Base-by-base conservation (phyloP, 2,797 vertebrate species). In the Chloroceryle amazona region DNA sequence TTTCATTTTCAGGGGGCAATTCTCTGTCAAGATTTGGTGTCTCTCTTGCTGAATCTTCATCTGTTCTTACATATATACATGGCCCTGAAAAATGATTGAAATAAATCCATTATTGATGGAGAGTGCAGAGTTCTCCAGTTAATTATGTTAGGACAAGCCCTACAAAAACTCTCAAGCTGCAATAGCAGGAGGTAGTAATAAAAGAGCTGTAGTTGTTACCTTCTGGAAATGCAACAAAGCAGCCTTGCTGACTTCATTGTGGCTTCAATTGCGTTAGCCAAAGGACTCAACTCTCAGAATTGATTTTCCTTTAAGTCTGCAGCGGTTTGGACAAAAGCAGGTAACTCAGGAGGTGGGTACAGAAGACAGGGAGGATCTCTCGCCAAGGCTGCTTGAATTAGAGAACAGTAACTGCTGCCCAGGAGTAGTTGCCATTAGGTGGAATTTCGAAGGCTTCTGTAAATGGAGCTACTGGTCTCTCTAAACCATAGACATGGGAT, bases 291-390 rank as follows among this genome's bases (percentile, higher is more conserved):
- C 91, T 81, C 66, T 81, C 70, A 78, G 86, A 84, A 90, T 68
- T 87, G 57, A 87, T 96, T 96, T 93, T 94, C 26, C 81, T 87
- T 31, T 46, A 68, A 74, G 83, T 89, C 81, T 80, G 65, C 52
- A 89, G 76, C 0, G 1, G 57, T 54, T 74, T 67, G 31, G 46
- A 16, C 21, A 88, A 49, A 39, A 8, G 5, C 29, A 63, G 74
- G 33, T 89, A 90, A 21, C 67, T 82, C 26, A 0, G 25, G 55
- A 44, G 47, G 20, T 3, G 68, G 47, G 57, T 89, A 11, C 46
- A 46, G 52, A 16, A 47, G 54, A 29, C 11, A n/a, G 57, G 41
- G 47, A 76, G 19, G 29, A 54, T 83, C 54, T 92, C 25, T 58
- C 42, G 66, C 51, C 70, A 44, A 46, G 74, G 41, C 71, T 22